Percentiles rank a stretch among this genome's conserved stretches.
Evolutionary conservation across 2,113 vertebrate genomes (phyloP).

Genomic region (Chrysochloris asiatica): DNA sequence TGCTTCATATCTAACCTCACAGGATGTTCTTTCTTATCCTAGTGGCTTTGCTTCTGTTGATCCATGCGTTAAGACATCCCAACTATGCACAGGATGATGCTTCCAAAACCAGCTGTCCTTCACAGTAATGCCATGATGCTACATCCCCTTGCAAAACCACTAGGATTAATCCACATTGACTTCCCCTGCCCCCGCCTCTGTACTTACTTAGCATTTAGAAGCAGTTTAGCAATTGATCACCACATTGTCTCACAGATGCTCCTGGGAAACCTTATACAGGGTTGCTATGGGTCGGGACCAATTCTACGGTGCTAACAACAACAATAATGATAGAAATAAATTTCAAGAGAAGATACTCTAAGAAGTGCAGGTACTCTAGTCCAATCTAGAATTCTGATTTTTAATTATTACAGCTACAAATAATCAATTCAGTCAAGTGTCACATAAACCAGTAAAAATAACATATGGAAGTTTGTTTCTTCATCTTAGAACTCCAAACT

Average conservation of each 20-base stretch:
- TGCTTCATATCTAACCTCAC: background rate
- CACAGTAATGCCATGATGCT: background rate
- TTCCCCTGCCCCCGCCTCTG: background rate
- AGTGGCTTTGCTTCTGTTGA: background rate
- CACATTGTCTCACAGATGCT: background rate
- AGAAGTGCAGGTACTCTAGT: background rate
- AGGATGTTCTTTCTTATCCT: background rate
- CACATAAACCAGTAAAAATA: background rate
- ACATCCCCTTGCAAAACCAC: background rate
- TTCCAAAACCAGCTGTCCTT: background rate
- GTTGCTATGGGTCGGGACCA: too few species aligned
- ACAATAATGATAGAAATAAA: too few species aligned
- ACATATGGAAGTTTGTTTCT: background rate
- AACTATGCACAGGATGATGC: background rate
- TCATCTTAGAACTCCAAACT: background rate
- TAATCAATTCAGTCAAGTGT: background rate
- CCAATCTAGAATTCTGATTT: background rate
- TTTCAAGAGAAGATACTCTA: background rate
- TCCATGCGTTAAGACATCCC: background rate
- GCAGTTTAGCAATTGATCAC: slow-evolving; percentile 14
- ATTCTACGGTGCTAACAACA: too few species aligned
- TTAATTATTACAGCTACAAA: background rate
- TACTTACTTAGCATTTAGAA: background rate
- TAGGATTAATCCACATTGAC: background rate
- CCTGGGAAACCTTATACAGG: too few species aligned